phyloP scores from a whole-genome alignment of 2,888 invertebrate genomes.

The Cheilosia soror region DNA sequence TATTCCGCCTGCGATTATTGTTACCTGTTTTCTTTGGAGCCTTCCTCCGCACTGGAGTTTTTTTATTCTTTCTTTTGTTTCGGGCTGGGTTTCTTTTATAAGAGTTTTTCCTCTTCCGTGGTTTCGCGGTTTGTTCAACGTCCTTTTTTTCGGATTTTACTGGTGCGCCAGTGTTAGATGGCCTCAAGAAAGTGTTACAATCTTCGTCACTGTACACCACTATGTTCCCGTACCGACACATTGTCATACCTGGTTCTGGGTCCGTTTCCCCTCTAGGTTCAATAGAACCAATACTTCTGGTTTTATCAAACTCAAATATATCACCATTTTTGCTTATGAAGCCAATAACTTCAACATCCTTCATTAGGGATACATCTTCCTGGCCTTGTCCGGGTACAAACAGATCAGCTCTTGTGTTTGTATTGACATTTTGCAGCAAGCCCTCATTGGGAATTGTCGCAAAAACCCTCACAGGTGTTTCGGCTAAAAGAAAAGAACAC shows the following conservation, averaged over 20 bases:
- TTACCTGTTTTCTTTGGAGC: conserved; percentile 9
- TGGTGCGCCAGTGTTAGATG: conserved; percentile 44
- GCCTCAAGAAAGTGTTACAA: conserved; percentile 78
- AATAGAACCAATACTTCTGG: conserved; percentile 78
- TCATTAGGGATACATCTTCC: neutral
- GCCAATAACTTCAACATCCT: conserved; percentile 78
- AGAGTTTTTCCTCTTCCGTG: conserved; percentile 1
- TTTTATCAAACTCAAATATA: conserved; percentile 80
- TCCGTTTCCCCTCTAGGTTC: conserved; percentile 77
- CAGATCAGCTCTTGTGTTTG: neutral
- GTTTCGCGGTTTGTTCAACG: conserved; percentile 25
- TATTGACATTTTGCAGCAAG: neutral
- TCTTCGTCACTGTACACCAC: conserved; percentile 81
- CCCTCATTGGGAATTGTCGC: conserved; percentile 23
- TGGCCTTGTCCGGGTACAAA: neutral
- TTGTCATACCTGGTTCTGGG: conserved; percentile 69
- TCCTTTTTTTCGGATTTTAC: conserved; percentile 10
- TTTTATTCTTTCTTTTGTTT: conserved; percentile 10
- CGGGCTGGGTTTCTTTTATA: neutral
- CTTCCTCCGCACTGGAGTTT: conserved; percentile 30
- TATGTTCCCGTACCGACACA: conserved; percentile 80
- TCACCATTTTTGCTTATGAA: conserved; percentile 80
- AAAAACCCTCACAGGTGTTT: neutral
- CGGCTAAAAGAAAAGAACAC: conserved; percentile 25
- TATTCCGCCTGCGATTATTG: conserved; percentile 34